These are phyloP conservation scores for Leptobrachium ailaonicum DNA, from an alignment of 2,113 vertebrate genomes.

Conservation along the genomic window DNA sequence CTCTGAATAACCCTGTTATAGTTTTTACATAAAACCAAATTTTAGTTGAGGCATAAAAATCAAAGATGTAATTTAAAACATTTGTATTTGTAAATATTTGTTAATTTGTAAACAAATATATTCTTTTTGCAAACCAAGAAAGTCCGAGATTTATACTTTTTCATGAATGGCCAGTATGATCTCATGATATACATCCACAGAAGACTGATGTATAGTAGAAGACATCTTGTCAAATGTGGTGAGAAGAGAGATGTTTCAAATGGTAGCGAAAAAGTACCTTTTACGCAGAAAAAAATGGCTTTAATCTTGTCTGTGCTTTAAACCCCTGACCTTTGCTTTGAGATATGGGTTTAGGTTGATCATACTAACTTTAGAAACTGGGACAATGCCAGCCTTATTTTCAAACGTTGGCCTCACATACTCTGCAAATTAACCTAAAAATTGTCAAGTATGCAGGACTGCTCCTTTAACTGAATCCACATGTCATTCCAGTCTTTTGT, in stretches of 20 bases:
- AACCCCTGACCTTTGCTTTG: conserved; percentile 33
- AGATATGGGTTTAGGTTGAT: conserved; percentile 8
- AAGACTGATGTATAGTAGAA: no score
- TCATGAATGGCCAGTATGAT: no score
- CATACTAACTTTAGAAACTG: conserved; percentile 2
- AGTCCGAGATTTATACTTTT: no score
- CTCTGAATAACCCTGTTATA: no score
- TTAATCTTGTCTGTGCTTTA: conserved; percentile 28
- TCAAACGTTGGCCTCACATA: conserved; percentile 12
- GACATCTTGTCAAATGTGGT: neutral
- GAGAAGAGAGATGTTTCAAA: neutral
- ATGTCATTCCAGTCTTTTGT: conserved; percentile 39
- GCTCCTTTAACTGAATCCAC: conserved; percentile 35
- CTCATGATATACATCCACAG: no score
- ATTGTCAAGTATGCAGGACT: conserved; percentile 29
- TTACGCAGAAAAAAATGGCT: conserved; percentile 11
- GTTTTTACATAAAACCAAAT: no score
- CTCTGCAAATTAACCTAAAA: conserved; percentile 37
- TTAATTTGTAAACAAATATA: no score
- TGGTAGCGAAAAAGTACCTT: neutral
- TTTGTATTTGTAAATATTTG: no score
- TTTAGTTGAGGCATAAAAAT: no score
- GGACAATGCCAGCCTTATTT: conserved; percentile 19
- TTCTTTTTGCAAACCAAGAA: no score
- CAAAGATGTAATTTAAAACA: no score